Evolutionary conservation across 2,888 invertebrate species (phyloP).

Genomic region (Netelia virgata): DNA sequence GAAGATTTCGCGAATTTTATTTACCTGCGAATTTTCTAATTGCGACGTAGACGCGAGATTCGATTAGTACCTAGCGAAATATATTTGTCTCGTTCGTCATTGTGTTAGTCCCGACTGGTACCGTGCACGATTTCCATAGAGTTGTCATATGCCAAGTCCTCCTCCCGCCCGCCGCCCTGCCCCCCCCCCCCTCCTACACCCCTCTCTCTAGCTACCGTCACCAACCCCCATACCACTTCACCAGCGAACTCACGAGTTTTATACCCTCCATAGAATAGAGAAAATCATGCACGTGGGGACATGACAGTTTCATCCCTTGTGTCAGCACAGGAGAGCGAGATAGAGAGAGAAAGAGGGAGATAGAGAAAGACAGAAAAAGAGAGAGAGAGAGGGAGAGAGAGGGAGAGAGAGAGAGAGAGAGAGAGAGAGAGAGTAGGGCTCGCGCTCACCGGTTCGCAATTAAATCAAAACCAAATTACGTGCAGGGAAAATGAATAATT

Average conservation of each 20-base stretch:
- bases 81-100: not conserved
- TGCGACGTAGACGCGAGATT: too few relatives aligned
- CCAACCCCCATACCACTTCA: not conserved
- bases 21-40: too few relatives aligned
- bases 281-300: conserved; percentile 29
- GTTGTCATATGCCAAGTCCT: not conserved
- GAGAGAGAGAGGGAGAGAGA: not conserved
- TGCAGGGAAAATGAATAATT: conserved; percentile 76
- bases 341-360: not conserved
- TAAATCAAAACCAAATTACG: conserved; percentile 78
- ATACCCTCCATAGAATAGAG: not conserved
- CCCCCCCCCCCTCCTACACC: not conserved
- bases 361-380: not conserved
- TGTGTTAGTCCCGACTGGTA: conserved; percentile 22
- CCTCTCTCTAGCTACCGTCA: not conserved
- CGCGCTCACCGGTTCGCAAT: conserved; percentile 71
- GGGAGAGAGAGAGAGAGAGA: not conserved
- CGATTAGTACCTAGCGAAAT: too few relatives aligned
- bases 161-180: not conserved
- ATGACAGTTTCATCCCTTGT: conserved; percentile 18
- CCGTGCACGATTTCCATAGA: conserved; percentile 19
- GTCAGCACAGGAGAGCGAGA: conserved; percentile 8
- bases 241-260: conserved; percentile 13
- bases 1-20: too few relatives aligned
- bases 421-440: not conserved